Percentiles rank a stretch among this genome's conserved stretches.
Evolutionary conservation across 2,888 invertebrate species (phyloP).

Genomic region (Drosophila prostipennis): DNA sequence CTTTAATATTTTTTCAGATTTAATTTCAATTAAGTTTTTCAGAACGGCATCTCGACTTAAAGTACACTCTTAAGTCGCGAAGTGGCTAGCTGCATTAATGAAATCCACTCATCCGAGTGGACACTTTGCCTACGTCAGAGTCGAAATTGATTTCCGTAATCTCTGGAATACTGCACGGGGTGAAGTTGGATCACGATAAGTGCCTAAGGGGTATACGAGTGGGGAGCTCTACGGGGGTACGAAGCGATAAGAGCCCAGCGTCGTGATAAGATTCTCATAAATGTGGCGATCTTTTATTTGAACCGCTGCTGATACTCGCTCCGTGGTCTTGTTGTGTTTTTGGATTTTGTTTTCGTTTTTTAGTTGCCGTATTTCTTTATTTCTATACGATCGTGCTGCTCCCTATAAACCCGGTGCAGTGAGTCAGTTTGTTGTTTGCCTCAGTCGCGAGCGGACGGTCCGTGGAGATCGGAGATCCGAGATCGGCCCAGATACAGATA

Average conservation of each 20-base stretch:
- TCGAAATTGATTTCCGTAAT: conserved; percentile 43
- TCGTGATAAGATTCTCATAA: conserved; percentile 61
- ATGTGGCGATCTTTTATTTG: conserved; percentile 37
- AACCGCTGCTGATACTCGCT: conserved; percentile 31
- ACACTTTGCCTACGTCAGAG: conserved; percentile 31
- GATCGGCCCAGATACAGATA: conserved; percentile 48
- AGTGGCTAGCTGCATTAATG: neutral
- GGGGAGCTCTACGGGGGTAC: conserved; percentile 10
- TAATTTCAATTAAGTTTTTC: neutral
- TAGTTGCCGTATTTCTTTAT: conserved; percentile 37
- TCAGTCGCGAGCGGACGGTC: conserved; percentile 68
- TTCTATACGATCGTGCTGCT: conserved; percentile 65
- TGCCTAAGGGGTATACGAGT: conserved; percentile 7
- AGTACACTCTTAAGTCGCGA: neutral
- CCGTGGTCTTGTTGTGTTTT: conserved; percentile 47
- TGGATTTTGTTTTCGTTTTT: conserved; percentile 15
- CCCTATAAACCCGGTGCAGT: conserved; percentile 58
- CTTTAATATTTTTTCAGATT: neutral
- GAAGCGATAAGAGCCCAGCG: conserved; percentile 54
- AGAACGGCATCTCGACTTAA: neutral
- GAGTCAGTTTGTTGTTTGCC: conserved; percentile 76
- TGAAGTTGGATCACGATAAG: conserved; percentile 41
- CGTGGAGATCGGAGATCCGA: conserved; percentile 21
- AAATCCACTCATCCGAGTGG: conserved; percentile 16
- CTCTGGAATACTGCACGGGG: conserved; percentile 17